Evolutionary conservation across 2,113 vertebrate species (phyloP).

Genomic region (Larimichthys polyactis): DNA sequence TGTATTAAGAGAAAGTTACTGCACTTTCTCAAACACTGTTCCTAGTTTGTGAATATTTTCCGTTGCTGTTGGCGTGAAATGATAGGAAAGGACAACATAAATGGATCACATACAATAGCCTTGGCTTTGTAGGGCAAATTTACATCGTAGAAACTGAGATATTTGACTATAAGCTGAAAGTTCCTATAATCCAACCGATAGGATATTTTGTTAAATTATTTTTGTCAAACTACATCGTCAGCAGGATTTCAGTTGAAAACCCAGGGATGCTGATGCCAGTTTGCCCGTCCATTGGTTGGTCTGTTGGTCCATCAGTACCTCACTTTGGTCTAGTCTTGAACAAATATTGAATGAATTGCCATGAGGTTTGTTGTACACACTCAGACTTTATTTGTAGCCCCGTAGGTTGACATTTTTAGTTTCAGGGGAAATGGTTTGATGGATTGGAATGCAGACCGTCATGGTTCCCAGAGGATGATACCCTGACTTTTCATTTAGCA

Average conservation of each 20-base stretch:
- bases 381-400: neutral
- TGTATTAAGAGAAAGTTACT: neutral
- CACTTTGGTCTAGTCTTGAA: neutral
- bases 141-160: neutral
- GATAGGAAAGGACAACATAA: neutral
- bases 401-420: neutral
- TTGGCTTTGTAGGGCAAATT: neutral
- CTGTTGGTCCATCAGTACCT: neutral
- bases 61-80: neutral
- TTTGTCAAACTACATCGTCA: too few species aligned
- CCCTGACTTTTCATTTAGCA: neutral
- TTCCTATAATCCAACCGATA: too few species aligned
- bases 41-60: neutral
- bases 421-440: neutral
- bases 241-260: too few species aligned
- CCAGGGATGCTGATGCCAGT: neutral
- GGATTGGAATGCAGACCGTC: neutral
- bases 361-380: too few species aligned
- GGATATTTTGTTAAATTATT: too few species aligned
- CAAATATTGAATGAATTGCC: neutral
- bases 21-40: neutral
- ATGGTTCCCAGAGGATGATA: neutral
- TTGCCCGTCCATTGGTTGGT: neutral
- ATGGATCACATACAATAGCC: neutral
- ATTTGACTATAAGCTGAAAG: too few species aligned